Conservation (phyloP, 2,797 vertebrate species). For the Passerculus sandwichensis region DNA sequence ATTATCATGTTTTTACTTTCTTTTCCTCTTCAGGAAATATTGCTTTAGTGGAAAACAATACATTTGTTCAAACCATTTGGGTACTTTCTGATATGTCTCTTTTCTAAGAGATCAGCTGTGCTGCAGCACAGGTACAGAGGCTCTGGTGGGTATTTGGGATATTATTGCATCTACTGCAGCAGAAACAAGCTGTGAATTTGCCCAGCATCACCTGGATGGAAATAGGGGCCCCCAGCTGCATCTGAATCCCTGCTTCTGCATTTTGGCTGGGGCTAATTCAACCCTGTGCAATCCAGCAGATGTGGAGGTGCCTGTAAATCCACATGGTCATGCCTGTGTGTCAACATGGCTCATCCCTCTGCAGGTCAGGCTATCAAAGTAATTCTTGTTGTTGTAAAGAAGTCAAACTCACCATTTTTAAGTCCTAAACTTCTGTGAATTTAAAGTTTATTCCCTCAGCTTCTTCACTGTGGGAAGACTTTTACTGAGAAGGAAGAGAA, state of each 20-base stretch:
- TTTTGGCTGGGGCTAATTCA: neutral
- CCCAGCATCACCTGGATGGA: neutral
- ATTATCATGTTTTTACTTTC: neutral
- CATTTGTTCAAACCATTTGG: neutral
- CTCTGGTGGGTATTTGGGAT: neutral
- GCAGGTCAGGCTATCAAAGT: neutral
- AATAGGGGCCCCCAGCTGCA: neutral
- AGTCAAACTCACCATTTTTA: neutral
- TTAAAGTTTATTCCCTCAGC: neutral
- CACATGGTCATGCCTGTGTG: neutral
- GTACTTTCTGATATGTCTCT: neutral
- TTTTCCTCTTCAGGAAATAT: neutral
- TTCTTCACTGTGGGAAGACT: neutral
- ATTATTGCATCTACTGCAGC: neutral
- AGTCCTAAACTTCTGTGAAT: neutral
- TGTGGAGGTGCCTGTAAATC: rapidly evolving
- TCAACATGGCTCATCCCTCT: neutral
- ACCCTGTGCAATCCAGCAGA: neutral
- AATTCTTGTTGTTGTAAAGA: neutral
- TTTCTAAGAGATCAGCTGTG: neutral
- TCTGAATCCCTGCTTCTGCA: neutral
- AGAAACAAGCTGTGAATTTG: neutral
- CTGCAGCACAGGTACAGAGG: neutral
- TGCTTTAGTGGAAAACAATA: neutral
- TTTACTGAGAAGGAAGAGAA: neutral